Conservation (phyloP, 1,140 invertebrate genomes). For the Lanistes nyassanus region DNA sequence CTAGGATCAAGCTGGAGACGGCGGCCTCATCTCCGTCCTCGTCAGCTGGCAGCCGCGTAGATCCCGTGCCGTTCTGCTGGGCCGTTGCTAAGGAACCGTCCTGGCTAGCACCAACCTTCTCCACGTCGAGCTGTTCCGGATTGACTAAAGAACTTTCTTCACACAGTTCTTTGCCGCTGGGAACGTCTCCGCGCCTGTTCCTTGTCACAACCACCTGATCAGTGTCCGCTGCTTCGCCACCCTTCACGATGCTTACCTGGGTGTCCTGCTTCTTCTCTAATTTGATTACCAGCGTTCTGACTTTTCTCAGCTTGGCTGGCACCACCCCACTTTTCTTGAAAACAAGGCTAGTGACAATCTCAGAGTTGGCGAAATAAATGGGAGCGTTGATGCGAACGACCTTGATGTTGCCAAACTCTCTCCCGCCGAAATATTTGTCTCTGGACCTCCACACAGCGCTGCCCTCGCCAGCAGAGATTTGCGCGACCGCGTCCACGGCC, state of each 20-base stretch:
- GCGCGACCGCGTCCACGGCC: neutral
- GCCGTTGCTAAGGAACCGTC: no score
- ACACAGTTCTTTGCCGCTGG: no score
- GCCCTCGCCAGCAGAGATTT: neutral
- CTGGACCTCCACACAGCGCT: neutral
- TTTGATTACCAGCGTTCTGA: neutral
- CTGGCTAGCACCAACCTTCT: no score
- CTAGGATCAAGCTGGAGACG: slow-evolving; percentile 22
- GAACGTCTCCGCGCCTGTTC: no score
- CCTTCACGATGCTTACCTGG: neutral
- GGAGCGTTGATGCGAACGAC: slow-evolving; percentile 18
- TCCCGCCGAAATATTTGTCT: neutral
- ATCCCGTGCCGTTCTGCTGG: no score
- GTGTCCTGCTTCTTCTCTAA: neutral
- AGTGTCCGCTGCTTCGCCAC: no score
- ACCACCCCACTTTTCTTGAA: no score
- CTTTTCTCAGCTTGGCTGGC: slow-evolving; percentile 1
- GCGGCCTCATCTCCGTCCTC: no score
- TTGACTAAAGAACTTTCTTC: no score
- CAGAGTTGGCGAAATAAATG: slow-evolving; percentile 25
- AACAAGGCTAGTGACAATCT: slow-evolving; percentile 11
- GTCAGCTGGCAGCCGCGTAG: no score
- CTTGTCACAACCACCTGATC: no score
- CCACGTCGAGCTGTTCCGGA: no score
- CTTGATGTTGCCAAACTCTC: neutral